phyloP scores from a whole-genome alignment of 2,797 vertebrate genomes.

The Cacajao melanocephalus region DNA sequence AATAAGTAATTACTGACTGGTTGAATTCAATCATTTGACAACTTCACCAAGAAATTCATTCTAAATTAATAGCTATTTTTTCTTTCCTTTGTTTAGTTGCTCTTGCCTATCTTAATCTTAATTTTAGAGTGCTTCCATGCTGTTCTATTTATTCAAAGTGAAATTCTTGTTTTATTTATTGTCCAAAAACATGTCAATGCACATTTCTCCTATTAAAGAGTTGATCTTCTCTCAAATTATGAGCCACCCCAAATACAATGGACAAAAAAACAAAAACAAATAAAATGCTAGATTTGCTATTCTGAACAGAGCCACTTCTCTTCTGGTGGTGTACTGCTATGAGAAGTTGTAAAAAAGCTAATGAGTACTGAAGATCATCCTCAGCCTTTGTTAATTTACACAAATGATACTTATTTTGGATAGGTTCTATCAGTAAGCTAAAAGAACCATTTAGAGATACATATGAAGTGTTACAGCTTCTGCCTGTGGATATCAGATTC shows the following conservation, averaged over 20 bases:
- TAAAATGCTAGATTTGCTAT: slow-evolving; percentile 12
- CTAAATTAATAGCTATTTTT: slow-evolving; percentile 6
- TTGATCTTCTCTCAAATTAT: not conserved
- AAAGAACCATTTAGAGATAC: not conserved
- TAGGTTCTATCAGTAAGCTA: not conserved
- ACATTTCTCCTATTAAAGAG: slow-evolving; percentile 18
- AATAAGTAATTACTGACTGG: not conserved
- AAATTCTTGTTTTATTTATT: slow-evolving; percentile 2
- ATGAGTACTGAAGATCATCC: not conserved
- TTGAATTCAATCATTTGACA: slow-evolving; percentile 8
- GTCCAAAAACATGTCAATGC: not conserved
- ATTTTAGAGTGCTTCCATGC: slow-evolving; percentile 1
- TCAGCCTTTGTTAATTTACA: not conserved
- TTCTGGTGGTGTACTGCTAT: not conserved
- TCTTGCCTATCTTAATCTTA: slow-evolving; percentile 21
- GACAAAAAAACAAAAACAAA: not conserved
- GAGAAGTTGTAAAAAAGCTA: not conserved
- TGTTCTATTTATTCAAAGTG: not conserved
- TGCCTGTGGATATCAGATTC: not conserved
- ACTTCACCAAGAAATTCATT: slow-evolving; percentile 26
- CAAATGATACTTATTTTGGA: not conserved
- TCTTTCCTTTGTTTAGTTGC: slow-evolving; percentile 18
- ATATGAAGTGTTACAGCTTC: not conserved
- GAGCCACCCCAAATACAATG: not conserved
- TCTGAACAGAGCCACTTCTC: not conserved